Conservation (phyloP, 2,888 invertebrate genomes). For the Synanthedon vespiformis region DNA sequence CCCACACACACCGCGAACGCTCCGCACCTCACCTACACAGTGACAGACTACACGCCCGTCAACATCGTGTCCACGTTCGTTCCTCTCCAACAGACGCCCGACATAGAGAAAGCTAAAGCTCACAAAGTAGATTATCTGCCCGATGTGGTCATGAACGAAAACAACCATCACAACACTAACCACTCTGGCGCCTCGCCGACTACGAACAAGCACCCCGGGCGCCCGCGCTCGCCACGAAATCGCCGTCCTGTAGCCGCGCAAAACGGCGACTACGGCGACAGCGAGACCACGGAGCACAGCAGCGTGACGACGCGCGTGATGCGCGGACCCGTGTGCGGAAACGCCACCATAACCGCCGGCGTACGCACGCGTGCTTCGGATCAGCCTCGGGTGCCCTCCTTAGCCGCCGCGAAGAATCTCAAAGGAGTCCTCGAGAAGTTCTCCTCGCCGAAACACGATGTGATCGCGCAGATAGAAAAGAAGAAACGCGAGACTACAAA, state of each 20-base stretch:
- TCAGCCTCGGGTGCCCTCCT: conserved; percentile 33
- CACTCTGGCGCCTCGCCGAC: conserved; percentile 13
- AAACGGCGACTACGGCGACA: conserved; percentile 27
- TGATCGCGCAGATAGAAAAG: conserved; percentile 31
- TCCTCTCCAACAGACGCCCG: conserved; percentile 61
- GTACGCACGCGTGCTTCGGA: conserved; percentile 68
- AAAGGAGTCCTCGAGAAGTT: conserved; percentile 70
- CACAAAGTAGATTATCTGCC: conserved; percentile 60
- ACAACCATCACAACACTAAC: conserved; percentile 22
- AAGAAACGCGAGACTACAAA: conserved; percentile 26
- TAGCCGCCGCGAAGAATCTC: conserved; percentile 59
- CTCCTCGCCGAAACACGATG: conserved; percentile 37
- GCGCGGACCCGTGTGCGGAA: conserved; percentile 79
- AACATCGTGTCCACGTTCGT: conserved; percentile 50
- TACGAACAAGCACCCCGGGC: conserved; percentile 5
- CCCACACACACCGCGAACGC: conserved; percentile 14
- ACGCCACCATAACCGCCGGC: conserved; percentile 74
- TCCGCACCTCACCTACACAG: conserved; percentile 44
- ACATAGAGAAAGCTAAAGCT: conserved; percentile 59
- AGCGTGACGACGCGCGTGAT: conserved; percentile 79
- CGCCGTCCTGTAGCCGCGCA: conserved; percentile 9
- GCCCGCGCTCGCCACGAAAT: conserved; percentile 46
- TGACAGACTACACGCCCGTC: conserved; percentile 61
- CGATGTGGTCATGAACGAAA: conserved; percentile 58
- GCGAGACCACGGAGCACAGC: conserved; percentile 69